Conservation (phyloP, 2,113 vertebrate species). For the Bufo bufo region DNA sequence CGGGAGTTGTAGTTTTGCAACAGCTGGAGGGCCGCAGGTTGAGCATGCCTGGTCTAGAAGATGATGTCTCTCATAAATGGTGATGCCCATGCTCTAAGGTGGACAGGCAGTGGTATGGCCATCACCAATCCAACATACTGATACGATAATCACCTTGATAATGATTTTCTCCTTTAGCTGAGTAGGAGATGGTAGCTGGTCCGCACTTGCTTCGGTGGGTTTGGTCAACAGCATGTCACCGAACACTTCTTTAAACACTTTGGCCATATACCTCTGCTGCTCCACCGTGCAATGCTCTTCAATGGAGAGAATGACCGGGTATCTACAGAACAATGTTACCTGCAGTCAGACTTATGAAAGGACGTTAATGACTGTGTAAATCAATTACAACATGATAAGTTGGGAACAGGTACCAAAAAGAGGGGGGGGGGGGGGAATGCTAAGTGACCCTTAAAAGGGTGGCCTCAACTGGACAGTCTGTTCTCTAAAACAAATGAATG, state of each 20-base stretch:
- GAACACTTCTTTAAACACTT: constrained; percentile 86
- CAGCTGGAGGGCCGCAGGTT: too few species aligned
- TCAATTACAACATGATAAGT: neutral
- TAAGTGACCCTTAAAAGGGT: too few species aligned
- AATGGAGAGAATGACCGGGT: constrained; percentile 91
- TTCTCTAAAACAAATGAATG: too few species aligned
- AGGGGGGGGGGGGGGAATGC: too few species aligned
- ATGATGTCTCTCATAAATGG: neutral
- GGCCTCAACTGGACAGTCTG: too few species aligned
- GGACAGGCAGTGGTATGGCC: neutral
- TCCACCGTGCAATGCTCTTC: constrained; percentile 93
- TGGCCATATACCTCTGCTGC: constrained; percentile 93
- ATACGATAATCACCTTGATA: constrained; percentile 79
- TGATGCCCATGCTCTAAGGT: neutral
- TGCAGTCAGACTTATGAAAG: neutral
- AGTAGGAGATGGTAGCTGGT: constrained; percentile 91
- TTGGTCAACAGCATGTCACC: constrained; percentile 85
- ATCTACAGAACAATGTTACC: constrained; percentile 70
- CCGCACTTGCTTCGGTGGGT: constrained; percentile 86
- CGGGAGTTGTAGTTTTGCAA: too few species aligned
- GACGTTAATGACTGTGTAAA: neutral
- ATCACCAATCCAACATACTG: neutral
- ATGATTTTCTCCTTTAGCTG: constrained; percentile 94
- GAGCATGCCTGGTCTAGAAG: too few species aligned
- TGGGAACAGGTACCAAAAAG: neutral